phyloP scores from a whole-genome alignment of 1,140 invertebrate genomes.

The Lepidurus packardi region DNA sequence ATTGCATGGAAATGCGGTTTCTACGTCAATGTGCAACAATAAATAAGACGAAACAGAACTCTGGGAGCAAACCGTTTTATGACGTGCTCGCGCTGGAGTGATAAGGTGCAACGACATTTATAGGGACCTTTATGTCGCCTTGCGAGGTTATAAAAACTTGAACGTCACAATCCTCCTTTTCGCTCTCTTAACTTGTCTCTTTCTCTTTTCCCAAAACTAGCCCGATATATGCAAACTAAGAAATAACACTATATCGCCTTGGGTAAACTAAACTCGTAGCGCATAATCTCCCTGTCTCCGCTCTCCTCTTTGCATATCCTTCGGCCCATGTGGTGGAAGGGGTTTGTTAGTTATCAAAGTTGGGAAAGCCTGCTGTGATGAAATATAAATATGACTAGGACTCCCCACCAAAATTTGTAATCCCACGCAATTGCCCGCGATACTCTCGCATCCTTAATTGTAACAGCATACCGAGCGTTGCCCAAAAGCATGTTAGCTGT shows the following conservation, averaged over 20 bases:
- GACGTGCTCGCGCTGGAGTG: conserved; percentile 7
- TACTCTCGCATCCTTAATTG: neutral
- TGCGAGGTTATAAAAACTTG: neutral
- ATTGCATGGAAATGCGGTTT: no score
- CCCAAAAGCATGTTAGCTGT: neutral
- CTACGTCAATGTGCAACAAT: neutral
- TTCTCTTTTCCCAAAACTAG: no score
- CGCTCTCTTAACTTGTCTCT: no score
- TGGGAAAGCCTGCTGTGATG: neutral
- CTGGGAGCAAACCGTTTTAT: neutral
- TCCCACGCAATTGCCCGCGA: neutral
- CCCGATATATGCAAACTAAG: no score
- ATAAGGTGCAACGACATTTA: conserved; percentile 15
- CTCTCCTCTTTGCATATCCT: neutral
- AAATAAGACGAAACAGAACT: neutral
- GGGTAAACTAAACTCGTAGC: neutral
- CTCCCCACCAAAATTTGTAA: neutral
- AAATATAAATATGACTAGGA: conserved; percentile 9
- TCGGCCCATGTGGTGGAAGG: neutral
- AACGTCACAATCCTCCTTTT: neutral
- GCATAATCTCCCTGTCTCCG: conserved; percentile 9
- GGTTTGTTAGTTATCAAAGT: neutral
- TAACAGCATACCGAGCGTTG: neutral
- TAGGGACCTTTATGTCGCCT: conserved; percentile 2
- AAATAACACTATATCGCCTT: neutral